These are phyloP conservation scores for Lucinisca nassula DNA, from an alignment of 2,888 invertebrate genomes.

Conservation along the genomic window DNA sequence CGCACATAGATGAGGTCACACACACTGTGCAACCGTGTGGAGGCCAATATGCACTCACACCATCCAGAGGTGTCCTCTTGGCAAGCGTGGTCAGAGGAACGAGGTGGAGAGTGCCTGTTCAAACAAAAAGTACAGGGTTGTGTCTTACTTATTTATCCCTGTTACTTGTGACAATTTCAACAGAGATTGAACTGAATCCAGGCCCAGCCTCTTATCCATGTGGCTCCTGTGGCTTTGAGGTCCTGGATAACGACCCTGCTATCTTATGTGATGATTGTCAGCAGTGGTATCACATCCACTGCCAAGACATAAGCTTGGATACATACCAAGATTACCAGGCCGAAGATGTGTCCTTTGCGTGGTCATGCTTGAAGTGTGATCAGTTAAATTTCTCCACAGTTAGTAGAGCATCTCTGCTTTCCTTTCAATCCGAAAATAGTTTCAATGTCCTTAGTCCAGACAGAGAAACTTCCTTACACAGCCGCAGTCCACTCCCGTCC, in stretches of 20 bases:
- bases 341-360: neutral
- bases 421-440: neutral
- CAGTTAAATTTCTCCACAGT: neutral
- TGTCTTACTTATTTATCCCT: neutral
- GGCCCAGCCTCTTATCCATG: neutral
- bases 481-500: neutral
- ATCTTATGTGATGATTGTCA: neutral
- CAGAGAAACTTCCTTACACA: neutral
- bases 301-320: neutral
- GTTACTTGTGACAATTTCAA: neutral
- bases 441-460: neutral
- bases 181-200: conserved; percentile 3
- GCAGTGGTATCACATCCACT: conserved; percentile 8
- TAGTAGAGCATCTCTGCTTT: neutral
- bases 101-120: conserved; percentile 4
- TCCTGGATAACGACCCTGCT: neutral
- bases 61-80: neutral
- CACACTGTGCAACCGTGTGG: neutral
- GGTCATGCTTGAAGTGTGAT: conserved; percentile 2
- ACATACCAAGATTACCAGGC: neutral
- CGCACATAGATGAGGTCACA: neutral
- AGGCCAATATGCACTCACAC: neutral
- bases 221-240: neutral
- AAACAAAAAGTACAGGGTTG: neutral
- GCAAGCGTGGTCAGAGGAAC: neutral